Evolutionary conservation across 2,888 invertebrate species (phyloP).

Genomic region (Amphipyra berbera): DNA sequence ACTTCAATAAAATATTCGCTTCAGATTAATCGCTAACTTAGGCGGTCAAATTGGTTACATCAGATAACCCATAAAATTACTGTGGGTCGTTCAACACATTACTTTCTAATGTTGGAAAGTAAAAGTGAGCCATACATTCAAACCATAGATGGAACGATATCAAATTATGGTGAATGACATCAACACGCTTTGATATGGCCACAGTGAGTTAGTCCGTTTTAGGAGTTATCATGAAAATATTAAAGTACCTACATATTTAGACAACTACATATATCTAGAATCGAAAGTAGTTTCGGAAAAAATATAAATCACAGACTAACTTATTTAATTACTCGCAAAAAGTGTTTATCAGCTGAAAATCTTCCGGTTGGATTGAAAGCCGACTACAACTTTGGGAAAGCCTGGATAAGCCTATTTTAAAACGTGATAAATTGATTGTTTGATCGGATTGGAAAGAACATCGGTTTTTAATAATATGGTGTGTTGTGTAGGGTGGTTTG

Average conservation of each 20-base stretch:
- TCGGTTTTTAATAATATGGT: too few relatives aligned
- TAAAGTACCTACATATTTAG: background rate
- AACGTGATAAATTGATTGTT: too few relatives aligned
- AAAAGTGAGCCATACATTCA: constrained; percentile 43
- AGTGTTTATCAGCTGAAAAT: too few relatives aligned
- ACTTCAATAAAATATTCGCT: constrained; percentile 7
- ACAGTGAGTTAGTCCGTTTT: constrained; percentile 20
- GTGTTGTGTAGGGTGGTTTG: background rate
- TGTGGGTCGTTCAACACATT: constrained; percentile 42
- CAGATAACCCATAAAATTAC: constrained; percentile 40
- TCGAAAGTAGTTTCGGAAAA: too few relatives aligned
- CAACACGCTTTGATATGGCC: constrained; percentile 13
- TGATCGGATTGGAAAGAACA: too few relatives aligned
- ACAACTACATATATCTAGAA: too few relatives aligned
- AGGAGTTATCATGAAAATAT: constrained; percentile 4
- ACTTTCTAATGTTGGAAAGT: constrained; percentile 54
- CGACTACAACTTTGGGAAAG: too few relatives aligned
- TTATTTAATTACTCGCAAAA: too few relatives aligned
- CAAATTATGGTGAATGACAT: constrained; percentile 42
- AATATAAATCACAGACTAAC: too few relatives aligned
- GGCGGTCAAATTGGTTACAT: constrained; percentile 50
- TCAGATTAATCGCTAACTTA: constrained; percentile 18
- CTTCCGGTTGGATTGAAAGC: too few relatives aligned
- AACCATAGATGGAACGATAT: constrained; percentile 34
- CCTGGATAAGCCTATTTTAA: background rate